A percentile compares a stretch with the other conserved stretches of the same genome.
These are phyloP conservation scores for Thera obeliscata DNA, from an alignment of 2,888 invertebrate species.

Conservation along the genomic window DNA sequence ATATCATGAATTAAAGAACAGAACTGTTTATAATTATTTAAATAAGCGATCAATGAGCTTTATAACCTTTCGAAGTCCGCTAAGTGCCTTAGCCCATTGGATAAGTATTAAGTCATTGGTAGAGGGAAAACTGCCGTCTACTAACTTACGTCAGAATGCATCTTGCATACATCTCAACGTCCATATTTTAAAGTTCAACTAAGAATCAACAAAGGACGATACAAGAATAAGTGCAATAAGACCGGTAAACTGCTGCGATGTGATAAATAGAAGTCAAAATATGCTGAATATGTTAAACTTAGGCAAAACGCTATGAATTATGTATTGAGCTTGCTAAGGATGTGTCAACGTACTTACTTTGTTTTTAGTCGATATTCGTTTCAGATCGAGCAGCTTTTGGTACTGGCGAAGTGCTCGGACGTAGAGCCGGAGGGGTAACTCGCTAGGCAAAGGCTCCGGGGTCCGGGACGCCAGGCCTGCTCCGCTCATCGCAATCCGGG, in stretches of 20 bases:
- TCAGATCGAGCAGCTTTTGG: slow-evolving; percentile 85
- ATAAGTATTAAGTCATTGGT: slow-evolving; percentile 27
- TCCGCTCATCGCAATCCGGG: slow-evolving; percentile 67
- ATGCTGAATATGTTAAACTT: slow-evolving; percentile 34
- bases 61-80: slow-evolving; percentile 29
- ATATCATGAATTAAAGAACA: slow-evolving; percentile 5
- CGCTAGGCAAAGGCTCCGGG: slow-evolving; percentile 61
- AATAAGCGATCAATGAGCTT: slow-evolving; percentile 29
- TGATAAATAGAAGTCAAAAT: slow-evolving; percentile 31
- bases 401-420: slow-evolving; percentile 86
- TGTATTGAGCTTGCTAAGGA: slow-evolving; percentile 32
- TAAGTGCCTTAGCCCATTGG: slow-evolving; percentile 23
- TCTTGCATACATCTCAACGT: slow-evolving; percentile 20
- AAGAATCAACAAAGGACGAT: slow-evolving; percentile 26
- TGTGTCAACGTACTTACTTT: slow-evolving; percentile 69
- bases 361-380: slow-evolving; percentile 80
- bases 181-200: slow-evolving; percentile 29
- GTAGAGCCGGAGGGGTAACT: slow-evolving; percentile 81
- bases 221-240: slow-evolving; percentile 24
- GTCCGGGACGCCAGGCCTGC: slow-evolving; percentile 72
- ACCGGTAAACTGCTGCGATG: slow-evolving; percentile 23
- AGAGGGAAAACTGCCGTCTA: slow-evolving; percentile 17
- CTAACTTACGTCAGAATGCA: slow-evolving; percentile 34
- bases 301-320: slow-evolving; percentile 35
- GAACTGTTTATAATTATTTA: slow-evolving; percentile 15